A percentile compares a stretch with the other conserved stretches of the same genome.
phyloP scores from a whole-genome alignment of 2,797 vertebrate species.

The Pagetopsis macropterus region DNA sequence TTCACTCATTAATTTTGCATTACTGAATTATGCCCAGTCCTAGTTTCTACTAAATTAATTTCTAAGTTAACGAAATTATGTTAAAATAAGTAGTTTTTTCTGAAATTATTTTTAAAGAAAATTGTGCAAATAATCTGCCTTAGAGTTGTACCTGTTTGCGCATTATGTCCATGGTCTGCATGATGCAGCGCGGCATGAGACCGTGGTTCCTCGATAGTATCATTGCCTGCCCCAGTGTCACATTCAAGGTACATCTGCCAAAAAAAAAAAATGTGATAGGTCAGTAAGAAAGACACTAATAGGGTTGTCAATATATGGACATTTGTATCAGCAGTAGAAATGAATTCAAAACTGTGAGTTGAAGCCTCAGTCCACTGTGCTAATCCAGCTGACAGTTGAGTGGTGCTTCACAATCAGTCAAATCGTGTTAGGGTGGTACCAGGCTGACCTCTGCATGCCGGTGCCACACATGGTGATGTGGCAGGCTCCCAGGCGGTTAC shows the following conservation, averaged over 20 bases:
- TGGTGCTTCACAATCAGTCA: slow-evolving; percentile 14
- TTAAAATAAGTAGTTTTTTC: too few species aligned
- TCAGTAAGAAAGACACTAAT: slow-evolving; percentile 9
- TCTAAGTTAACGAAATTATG: neutral
- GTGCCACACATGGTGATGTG: slow-evolving; percentile 96
- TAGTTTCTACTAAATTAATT: neutral
- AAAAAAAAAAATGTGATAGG: slow-evolving; percentile 16
- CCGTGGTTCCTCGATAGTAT: slow-evolving; percentile 94
- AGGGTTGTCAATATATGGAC: neutral
- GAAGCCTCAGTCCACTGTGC: too few species aligned
- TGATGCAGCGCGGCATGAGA: slow-evolving; percentile 94
- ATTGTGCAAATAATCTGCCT: neutral
- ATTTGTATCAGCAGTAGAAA: slow-evolving; percentile 2
- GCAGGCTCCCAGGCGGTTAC: slow-evolving; percentile 95
- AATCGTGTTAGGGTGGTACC: slow-evolving; percentile 6
- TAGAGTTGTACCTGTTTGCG: slow-evolving; percentile 90
- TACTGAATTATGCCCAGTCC: neutral
- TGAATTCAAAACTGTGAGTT: slow-evolving; percentile 10
- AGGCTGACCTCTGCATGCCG: slow-evolving; percentile 94
- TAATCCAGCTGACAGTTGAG: slow-evolving; percentile 37
- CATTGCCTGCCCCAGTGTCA: slow-evolving; percentile 95
- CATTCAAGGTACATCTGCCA: slow-evolving; percentile 90
- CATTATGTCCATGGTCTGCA: slow-evolving; percentile 99
- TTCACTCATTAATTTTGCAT: neutral
- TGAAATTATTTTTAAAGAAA: too few species aligned